Conservation (phyloP, 1,140 invertebrate genomes). For the Dryas iulia region DNA sequence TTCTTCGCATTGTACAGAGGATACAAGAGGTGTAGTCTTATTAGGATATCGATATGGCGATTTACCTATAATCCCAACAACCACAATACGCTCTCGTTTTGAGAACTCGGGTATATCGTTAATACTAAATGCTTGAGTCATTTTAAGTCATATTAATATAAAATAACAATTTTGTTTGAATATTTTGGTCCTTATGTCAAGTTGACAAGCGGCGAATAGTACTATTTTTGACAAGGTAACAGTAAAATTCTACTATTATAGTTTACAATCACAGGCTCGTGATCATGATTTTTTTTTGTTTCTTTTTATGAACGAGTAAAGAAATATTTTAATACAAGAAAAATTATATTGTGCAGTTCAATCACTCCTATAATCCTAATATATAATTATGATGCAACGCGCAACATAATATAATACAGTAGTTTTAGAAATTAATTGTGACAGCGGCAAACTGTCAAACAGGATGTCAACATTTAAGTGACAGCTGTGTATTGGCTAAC, state of each 20-base stretch:
- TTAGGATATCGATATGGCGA: slow-evolving; percentile 72
- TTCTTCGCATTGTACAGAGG: slow-evolving; percentile 52
- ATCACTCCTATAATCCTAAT: no score
- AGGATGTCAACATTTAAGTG: slow-evolving; percentile 6
- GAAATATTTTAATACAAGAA: no score
- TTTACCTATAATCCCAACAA: slow-evolving; percentile 76
- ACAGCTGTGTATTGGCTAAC: slow-evolving; percentile 27
- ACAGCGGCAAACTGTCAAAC: neutral
- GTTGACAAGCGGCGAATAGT: neutral
- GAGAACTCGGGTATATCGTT: slow-evolving; percentile 75
- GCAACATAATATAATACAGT: no score
- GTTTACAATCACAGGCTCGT: no score
- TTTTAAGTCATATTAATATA: slow-evolving; percentile 34
- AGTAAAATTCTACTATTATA: no score
- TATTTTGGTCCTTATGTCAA: neutral
- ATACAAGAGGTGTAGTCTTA: slow-evolving; percentile 69
- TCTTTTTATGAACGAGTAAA: no score
- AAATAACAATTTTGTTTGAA: neutral
- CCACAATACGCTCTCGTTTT: slow-evolving; percentile 68
- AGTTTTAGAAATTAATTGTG: no score
- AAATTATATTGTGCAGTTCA: no score
- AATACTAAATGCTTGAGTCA: slow-evolving; percentile 66
- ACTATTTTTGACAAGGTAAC: no score
- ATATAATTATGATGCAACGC: no score
- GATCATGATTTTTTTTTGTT: no score